Percentiles rank a stretch among this genome's conserved stretches.
Conservation (phyloP, 2,888 invertebrate genomes). For the Drosophila merina region DNA sequence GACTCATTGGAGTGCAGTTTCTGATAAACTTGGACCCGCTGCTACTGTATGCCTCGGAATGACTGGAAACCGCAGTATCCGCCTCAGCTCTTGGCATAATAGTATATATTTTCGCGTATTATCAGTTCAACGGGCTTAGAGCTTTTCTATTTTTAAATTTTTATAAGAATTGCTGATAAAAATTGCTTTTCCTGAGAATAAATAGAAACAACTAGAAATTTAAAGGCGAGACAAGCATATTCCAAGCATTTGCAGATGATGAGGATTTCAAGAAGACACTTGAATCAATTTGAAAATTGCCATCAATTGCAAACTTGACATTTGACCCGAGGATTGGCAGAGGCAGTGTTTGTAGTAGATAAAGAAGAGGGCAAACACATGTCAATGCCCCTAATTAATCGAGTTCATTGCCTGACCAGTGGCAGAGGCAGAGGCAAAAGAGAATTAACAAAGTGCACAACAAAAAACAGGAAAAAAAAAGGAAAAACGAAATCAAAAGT, state of each 20-base stretch:
- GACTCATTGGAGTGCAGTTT: no score
- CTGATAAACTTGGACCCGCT: no score
- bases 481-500: constrained; percentile 43
- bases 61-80: no score
- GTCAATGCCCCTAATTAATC: constrained; percentile 71
- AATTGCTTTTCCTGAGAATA: no score
- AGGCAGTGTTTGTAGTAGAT: constrained; percentile 2
- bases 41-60: no score
- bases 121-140: no score
- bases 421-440: constrained; percentile 13
- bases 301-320: constrained; percentile 53
- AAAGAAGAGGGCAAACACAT: constrained; percentile 23
- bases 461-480: constrained; percentile 18
- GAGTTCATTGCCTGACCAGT: constrained; percentile 68
- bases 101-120: no score
- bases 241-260: background rate
- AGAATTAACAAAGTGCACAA: constrained; percentile 25
- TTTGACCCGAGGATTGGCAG: constrained; percentile 38
- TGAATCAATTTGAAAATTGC: constrained; percentile 22
- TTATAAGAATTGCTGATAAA: no score
- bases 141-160: no score
- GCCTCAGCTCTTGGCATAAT: no score
- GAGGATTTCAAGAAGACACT: background rate
- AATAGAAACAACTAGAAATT: background rate
- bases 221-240: background rate